A percentile compares a stretch with the other conserved stretches of the same genome.
Evolutionary conservation across 2,113 vertebrate species (phyloP).

Genomic region (Apodemus speciosus): DNA sequence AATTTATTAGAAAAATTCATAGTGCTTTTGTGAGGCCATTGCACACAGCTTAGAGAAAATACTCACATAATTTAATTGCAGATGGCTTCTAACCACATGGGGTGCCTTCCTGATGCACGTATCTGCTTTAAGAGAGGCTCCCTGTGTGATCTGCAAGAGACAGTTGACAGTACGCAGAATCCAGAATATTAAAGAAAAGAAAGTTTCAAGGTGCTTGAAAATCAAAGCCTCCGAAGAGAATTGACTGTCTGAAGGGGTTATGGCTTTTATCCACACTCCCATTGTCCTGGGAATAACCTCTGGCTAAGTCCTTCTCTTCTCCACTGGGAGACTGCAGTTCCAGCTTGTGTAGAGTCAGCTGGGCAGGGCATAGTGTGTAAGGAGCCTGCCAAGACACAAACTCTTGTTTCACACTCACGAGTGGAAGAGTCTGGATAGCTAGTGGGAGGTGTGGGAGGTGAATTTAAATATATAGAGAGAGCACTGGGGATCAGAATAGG

Average conservation of each 20-base stretch:
- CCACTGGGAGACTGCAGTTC: background rate
- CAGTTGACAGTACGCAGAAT: background rate
- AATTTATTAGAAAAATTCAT: constrained; percentile 37
- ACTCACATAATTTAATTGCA: constrained; percentile 33
- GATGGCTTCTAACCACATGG: constrained; percentile 36
- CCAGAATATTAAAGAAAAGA: constrained; percentile 6
- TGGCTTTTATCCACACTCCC: background rate
- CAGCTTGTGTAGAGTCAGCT: background rate
- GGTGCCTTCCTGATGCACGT: background rate
- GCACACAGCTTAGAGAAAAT: constrained; percentile 9
- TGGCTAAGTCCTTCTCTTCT: background rate
- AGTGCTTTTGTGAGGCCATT: constrained; percentile 32
- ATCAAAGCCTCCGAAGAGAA: background rate
- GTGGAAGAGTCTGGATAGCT: background rate
- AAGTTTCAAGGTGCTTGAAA: constrained; percentile 1
- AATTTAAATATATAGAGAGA: background rate
- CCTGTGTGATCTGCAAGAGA: background rate
- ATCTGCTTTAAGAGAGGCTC: constrained; percentile 1
- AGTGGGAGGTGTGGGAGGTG: accelerated
- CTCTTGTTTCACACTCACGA: background rate
- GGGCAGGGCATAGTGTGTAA: background rate
- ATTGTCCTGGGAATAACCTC: background rate
- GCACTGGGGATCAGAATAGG: background rate
- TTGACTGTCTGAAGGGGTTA: background rate
- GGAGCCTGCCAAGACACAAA: background rate